A percentile compares a stretch with the other conserved stretches of the same genome.
phyloP scores from a whole-genome alignment of 2,888 invertebrate species.

The Ethmia dodecea region DNA sequence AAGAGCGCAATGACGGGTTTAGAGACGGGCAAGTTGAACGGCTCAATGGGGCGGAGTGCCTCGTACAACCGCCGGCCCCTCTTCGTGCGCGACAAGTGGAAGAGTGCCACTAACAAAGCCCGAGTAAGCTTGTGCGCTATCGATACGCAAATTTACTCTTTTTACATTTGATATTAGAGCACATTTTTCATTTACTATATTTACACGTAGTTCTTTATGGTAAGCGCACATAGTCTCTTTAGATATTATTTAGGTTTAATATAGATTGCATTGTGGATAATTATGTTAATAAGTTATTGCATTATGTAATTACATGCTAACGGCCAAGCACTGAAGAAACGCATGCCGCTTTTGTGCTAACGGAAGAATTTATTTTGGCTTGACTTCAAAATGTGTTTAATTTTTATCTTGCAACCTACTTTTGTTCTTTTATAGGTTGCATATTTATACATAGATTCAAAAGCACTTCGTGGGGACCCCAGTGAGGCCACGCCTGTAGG shows the following conservation, averaged over 20 bases:
- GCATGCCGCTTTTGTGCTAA: constrained; percentile 38
- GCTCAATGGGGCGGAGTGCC: constrained; percentile 79
- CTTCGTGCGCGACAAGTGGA: constrained; percentile 78
- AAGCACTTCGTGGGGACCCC: constrained; percentile 61
- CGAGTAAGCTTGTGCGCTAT: constrained; percentile 78
- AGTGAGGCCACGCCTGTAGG: constrained; percentile 85
- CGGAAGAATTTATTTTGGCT: constrained; percentile 22
- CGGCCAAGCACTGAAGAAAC: constrained; percentile 20
- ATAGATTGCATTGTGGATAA: not conserved
- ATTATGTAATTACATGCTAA: constrained; percentile 5
- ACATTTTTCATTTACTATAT: not conserved
- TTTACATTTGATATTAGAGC: not conserved
- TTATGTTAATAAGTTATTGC: constrained; percentile 3
- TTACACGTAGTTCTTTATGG: not conserved
- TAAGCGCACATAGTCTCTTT: not conserved
- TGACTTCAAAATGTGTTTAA: constrained; percentile 31
- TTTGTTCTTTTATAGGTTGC: constrained; percentile 81
- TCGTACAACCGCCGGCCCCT: constrained; percentile 80
- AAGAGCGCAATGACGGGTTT: constrained; percentile 81
- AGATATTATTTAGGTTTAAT: not conserved
- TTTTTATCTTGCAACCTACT: constrained; percentile 72
- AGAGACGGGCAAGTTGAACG: constrained; percentile 81
- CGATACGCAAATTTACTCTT: not conserved
- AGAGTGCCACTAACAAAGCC: constrained; percentile 84
- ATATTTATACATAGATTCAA: constrained; percentile 75